Percentiles rank a stretch among this genome's conserved stretches.
Evolutionary conservation across 2,888 invertebrate species (phyloP).

Genomic region (Hyposoter dolosus): DNA sequence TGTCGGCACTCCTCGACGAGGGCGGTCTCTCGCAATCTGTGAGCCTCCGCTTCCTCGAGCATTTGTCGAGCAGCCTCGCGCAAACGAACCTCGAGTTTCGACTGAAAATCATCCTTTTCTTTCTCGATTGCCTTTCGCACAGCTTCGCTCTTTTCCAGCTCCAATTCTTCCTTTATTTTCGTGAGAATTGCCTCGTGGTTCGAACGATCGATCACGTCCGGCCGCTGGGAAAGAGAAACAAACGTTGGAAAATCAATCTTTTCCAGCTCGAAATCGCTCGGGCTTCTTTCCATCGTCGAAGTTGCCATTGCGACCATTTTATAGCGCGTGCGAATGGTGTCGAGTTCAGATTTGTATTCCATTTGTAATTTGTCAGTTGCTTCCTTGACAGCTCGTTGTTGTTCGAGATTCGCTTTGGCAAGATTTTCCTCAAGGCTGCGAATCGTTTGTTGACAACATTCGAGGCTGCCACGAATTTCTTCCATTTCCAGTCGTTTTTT

Average conservation of each 20-base stretch:
- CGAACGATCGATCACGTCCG: conserved; percentile 88
- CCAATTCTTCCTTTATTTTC: conserved; percentile 89
- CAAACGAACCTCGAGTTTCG: conserved; percentile 85
- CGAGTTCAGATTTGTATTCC: conserved; percentile 92
- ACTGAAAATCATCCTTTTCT: conserved; percentile 86
- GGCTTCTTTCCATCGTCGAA: conserved; percentile 90
- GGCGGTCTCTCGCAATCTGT: conserved; percentile 86
- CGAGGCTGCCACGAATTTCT: conserved; percentile 73
- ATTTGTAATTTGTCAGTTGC: conserved; percentile 89
- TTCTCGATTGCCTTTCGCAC: conserved; percentile 86
- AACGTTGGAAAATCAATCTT: conserved; percentile 86
- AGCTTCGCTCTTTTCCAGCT: conserved; percentile 87
- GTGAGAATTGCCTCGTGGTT: conserved; percentile 89
- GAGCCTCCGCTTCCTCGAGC: conserved; percentile 85
- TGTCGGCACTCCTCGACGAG: conserved; percentile 88
- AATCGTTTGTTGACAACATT: conserved; percentile 76
- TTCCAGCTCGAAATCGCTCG: conserved; percentile 92
- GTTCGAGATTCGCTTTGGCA: conserved; percentile 83
- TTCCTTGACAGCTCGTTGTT: conserved; percentile 88
- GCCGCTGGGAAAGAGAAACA: conserved; percentile 82
- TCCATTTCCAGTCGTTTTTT: conserved; percentile 74
- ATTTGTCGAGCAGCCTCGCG: conserved; percentile 83
- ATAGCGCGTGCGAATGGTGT: conserved; percentile 87
- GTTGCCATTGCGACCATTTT: conserved; percentile 88
- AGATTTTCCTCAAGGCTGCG: conserved; percentile 76